A percentile compares a stretch with the other conserved stretches of the same genome.
These are phyloP conservation scores for Lysandra coridon DNA, from an alignment of 2,888 invertebrate genomes.

Conservation along the genomic window DNA sequence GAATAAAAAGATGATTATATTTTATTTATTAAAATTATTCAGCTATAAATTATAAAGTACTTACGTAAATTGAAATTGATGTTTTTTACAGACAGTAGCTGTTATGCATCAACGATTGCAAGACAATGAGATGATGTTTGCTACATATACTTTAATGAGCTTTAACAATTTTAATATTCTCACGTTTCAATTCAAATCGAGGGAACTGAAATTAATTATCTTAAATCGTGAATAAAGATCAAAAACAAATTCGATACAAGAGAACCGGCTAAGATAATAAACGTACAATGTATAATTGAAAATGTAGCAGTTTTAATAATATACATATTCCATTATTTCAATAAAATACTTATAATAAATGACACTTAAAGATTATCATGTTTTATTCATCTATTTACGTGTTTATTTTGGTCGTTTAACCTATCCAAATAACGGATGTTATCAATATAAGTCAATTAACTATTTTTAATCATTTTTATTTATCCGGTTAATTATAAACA, in stretches of 20 bases:
- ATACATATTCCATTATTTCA: background rate
- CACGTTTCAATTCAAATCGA: conserved; percentile 19
- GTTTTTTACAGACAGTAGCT: background rate
- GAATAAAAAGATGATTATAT: background rate
- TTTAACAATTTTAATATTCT: conserved; percentile 19
- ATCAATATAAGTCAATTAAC: background rate
- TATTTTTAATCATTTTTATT: conserved; percentile 15
- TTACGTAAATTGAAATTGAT: background rate
- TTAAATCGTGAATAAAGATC: background rate
- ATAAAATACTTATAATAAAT: background rate
- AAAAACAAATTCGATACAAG: background rate
- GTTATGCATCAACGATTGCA: conserved; percentile 4
- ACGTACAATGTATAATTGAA: background rate
- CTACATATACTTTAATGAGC: conserved; percentile 12
- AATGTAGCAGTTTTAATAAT: background rate
- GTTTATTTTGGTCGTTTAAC: background rate
- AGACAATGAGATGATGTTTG: conserved; percentile 12
- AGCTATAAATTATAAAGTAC: background rate
- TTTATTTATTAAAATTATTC: background rate
- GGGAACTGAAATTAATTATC: background rate
- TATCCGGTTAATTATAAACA: background rate
- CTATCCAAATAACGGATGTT: conserved; percentile 4
- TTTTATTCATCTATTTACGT: background rate
- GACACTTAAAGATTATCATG: background rate
- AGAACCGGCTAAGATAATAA: background rate